phyloP scores from a whole-genome alignment of 2,113 vertebrate species.

The Seriola rivoliana region DNA sequence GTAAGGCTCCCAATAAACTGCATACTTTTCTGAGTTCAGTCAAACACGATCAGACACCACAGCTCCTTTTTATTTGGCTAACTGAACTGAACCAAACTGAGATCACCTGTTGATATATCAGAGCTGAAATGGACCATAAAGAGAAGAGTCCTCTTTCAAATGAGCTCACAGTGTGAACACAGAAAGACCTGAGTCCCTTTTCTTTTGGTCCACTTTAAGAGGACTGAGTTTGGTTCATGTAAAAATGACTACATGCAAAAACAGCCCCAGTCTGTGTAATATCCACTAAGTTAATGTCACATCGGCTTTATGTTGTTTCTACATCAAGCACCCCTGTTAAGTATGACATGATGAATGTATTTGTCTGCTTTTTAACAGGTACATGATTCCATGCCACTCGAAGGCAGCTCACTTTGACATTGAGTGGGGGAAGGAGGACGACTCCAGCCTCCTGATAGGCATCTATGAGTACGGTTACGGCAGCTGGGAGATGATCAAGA shows the following conservation, averaged over 20 bases:
- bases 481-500: constrained; percentile 99
- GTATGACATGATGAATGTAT: not conserved
- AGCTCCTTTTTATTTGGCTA: not conserved
- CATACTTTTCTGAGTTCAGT: not conserved
- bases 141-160: too few species aligned
- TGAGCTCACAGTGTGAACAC: too few species aligned
- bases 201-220: too few species aligned
- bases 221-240: too few species aligned
- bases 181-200: too few species aligned
- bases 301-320: not conserved
- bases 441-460: constrained; percentile 96
- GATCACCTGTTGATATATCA: too few species aligned
- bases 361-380: constrained; percentile 81
- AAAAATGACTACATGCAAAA: too few species aligned
- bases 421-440: constrained; percentile 97
- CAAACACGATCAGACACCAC: not conserved
- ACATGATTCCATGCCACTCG: constrained; percentile 94
- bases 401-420: constrained; percentile 99
- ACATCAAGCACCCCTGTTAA: not conserved
- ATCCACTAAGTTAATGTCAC: not conserved
- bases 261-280: not conserved
- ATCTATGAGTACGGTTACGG: constrained; percentile 99
- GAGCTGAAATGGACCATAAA: too few species aligned
- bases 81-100: too few species aligned
- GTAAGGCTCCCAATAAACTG: constrained; percentile 65